Percentiles rank a stretch among this genome's conserved stretches.
These are phyloP conservation scores for Acanthosoma haemorrhoidale DNA, from an alignment of 2,888 invertebrate genomes.

Conservation along the genomic window DNA sequence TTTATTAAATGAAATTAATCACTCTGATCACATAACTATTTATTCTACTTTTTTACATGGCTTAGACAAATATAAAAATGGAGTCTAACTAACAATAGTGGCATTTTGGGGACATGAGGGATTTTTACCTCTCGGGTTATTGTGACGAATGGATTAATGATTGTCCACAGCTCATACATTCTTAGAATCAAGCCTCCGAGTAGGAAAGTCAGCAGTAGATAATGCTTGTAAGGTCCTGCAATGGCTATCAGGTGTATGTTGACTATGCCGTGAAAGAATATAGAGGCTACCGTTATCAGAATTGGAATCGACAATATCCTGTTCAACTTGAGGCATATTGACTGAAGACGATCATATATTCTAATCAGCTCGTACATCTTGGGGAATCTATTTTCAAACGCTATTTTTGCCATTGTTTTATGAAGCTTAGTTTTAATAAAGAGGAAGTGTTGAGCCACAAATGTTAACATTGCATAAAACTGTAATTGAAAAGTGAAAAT, in stretches of 20 bases:
- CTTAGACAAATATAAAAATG: no score
- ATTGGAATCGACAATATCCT: neutral
- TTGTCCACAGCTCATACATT: conserved; percentile 9
- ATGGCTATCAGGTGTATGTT: conserved; percentile 9
- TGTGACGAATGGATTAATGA: neutral
- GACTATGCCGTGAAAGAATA: neutral
- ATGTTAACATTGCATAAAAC: conserved; percentile 11
- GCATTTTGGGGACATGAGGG: no score
- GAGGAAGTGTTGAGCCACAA: neutral
- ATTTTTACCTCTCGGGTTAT: neutral
- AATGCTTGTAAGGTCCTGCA: conserved; percentile 3
- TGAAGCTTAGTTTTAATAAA: neutral
- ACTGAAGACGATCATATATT: neutral
- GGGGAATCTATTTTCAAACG: neutral
- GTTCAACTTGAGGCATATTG: neutral
- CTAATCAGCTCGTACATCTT: conserved; percentile 12
- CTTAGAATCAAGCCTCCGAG: neutral
- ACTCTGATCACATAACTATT: no score
- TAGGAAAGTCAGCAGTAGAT: neutral
- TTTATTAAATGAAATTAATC: no score
- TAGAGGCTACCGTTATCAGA: conserved; percentile 4
- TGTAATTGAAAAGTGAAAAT: conserved; percentile 11
- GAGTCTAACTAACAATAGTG: no score
- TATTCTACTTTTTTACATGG: no score
- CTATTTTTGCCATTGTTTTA: neutral